Conservation (phyloP, 2,113 vertebrate genomes). For the Todiramphus chloris region DNA sequence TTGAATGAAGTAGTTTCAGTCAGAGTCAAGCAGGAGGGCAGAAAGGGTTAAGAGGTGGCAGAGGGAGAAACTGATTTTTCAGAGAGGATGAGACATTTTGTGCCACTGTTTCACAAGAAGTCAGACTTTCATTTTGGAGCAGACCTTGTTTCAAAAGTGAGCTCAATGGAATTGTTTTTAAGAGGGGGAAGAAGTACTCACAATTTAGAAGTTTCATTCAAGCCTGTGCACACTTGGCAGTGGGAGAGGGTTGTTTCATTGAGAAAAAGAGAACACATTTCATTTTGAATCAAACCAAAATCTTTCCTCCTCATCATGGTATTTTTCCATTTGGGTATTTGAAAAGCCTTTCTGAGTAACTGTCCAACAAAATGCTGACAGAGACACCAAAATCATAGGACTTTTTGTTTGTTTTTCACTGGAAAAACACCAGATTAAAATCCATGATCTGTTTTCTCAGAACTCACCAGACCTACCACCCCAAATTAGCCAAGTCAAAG, state of each 20-base stretch:
- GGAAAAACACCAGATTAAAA: background rate
- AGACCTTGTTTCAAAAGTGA: slow-evolving; percentile 2
- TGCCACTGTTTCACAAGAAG: background rate
- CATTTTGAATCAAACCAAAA: background rate
- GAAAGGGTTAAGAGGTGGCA: background rate
- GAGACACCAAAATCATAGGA: background rate
- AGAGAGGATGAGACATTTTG: background rate
- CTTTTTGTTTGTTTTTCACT: background rate
- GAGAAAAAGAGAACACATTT: background rate
- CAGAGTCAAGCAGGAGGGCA: background rate
- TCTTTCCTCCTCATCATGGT: background rate
- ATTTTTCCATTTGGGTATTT: background rate
- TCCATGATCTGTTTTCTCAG: background rate
- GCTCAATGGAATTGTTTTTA: background rate
- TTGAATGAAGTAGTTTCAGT: background rate
- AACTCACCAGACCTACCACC: background rate
- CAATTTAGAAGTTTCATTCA: background rate
- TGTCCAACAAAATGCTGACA: background rate
- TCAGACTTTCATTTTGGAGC: background rate
- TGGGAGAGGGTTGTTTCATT: background rate
- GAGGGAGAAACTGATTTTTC: background rate
- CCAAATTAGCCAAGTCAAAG: background rate
- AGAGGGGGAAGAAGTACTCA: background rate
- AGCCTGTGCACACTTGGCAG: background rate
- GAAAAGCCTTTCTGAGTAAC: background rate